Evolutionary conservation across 2,113 vertebrate genomes (phyloP), one percentile per base, ranked within the genome.

Genomic region (Vicugna pacos): DNA sequence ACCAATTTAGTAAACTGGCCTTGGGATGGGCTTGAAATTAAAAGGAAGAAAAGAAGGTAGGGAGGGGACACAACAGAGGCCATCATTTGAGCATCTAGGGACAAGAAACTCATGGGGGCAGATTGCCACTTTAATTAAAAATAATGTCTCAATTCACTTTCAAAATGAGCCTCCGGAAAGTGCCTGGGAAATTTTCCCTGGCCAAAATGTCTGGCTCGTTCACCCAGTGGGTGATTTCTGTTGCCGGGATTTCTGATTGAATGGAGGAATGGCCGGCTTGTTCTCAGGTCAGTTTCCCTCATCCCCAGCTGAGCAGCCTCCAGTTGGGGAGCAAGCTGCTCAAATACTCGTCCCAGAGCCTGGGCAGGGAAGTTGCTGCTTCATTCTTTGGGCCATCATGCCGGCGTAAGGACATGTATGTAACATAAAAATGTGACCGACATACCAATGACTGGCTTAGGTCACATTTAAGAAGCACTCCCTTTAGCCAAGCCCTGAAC

Each of bases 1-100:
- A 98, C 98, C 98, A 98, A 99, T 98, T 98, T 98, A 98, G 98
- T 97, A 98, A 99, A 98, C 98, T 97, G 97, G 97, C 96, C 97
- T 97, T 98, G 98, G 98, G 97, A 98, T 97, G 97, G 98, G 95
- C 67, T 98, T 97, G 97, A 98, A 98, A 98, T 99, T 98, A 98
- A 98, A 98, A 98, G 97, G 97, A 97, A 94, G 98, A 96, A 98
- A 98, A 96, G 97, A 72, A 96, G 64, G 76, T 73, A 94, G 52
- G 70, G 54, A 94, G 96, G 97, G 97, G 97, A 98, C 96, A 96
- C 88, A 96, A 96, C 97, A 88, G 97, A 98, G 96, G 98, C 98
- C 97, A 97, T 97, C 97, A 72, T 97, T 93, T 97, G 97, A 94
- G 97, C 96, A 97, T 96, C 98, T 76, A 95, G 97, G 89, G 96